Evolutionary conservation across 2,113 vertebrate genomes (phyloP).

Genomic region (Rhabdornis inornatus): DNA sequence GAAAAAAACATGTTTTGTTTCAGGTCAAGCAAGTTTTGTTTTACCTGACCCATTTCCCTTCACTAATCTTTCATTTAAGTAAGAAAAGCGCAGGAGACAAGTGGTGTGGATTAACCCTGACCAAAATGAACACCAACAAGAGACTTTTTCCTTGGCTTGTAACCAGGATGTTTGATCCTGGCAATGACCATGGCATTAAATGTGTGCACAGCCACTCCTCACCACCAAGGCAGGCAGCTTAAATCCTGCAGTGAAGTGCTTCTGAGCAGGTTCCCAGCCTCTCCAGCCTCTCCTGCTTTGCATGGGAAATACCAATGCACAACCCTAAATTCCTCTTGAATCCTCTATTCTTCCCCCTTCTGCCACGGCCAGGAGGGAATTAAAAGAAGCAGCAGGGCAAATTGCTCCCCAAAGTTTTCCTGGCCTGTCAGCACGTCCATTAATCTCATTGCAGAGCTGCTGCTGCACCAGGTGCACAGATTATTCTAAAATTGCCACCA

Average conservation of each 20-base stretch:
- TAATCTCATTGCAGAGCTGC: conserved; percentile 24
- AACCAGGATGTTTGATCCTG: background rate
- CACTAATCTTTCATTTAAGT: background rate
- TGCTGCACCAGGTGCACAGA: conserved; percentile 1
- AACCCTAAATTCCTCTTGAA: background rate
- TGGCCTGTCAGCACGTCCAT: background rate
- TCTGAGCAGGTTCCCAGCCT: background rate
- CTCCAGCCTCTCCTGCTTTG: background rate
- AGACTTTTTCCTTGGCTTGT: background rate
- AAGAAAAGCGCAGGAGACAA: background rate
- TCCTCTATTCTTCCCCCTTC: background rate
- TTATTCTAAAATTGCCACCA: background rate
- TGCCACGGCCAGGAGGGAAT: background rate
- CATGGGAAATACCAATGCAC: background rate
- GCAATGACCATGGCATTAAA: background rate
- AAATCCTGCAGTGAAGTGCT: background rate
- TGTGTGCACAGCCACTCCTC: background rate
- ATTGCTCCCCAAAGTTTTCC: background rate
- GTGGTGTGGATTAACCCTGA: background rate
- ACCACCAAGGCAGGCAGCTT: background rate
- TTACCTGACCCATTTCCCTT: background rate
- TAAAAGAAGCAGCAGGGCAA: background rate
- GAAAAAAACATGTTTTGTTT: background rate
- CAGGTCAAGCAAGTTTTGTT: background rate
- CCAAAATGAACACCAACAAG: background rate